phyloP scores from a whole-genome alignment of 2,113 vertebrate species.

The Amphiprion ocellaris region DNA sequence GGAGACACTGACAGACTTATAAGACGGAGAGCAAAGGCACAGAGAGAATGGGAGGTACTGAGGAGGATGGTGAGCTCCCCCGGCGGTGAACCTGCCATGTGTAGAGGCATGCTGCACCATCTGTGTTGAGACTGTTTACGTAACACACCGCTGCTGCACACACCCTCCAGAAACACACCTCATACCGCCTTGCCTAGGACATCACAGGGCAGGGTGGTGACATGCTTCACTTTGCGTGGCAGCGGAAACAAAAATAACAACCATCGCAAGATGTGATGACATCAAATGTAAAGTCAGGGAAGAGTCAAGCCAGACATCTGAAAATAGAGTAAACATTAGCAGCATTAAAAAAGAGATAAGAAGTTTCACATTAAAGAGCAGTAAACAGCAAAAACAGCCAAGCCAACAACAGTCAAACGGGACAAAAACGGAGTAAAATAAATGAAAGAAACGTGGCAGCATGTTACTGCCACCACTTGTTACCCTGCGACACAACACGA shows the following conservation, averaged over 20 bases:
- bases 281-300: slow-evolving; percentile 14
- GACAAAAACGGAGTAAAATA: background rate
- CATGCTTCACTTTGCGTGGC: slow-evolving; percentile 32
- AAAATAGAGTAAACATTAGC: background rate
- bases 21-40: slow-evolving; percentile 14
- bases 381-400: background rate
- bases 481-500: slow-evolving; percentile 34
- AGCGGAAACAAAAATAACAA: slow-evolving; percentile 47
- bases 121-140: slow-evolving; percentile 73
- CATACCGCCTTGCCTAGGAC: slow-evolving; percentile 41
- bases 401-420: background rate
- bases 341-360: background rate
- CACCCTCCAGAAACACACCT: slow-evolving; percentile 46
- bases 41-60: slow-evolving; percentile 10
- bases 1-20: slow-evolving; percentile 37
- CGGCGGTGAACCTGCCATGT: slow-evolving; percentile 61
- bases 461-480: slow-evolving; percentile 29
- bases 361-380: background rate
- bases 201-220: slow-evolving; percentile 31
- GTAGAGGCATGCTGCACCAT: slow-evolving; percentile 64
- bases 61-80: slow-evolving; percentile 46
- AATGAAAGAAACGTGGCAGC: slow-evolving; percentile 19
- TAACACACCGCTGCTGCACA: slow-evolving; percentile 53
- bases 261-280: slow-evolving; percentile 11
- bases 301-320: background rate